Percentiles rank a stretch among this genome's conserved stretches.
phyloP scores from a whole-genome alignment of 2,888 invertebrate species.

The Cremastobaeus sp. region DNA sequence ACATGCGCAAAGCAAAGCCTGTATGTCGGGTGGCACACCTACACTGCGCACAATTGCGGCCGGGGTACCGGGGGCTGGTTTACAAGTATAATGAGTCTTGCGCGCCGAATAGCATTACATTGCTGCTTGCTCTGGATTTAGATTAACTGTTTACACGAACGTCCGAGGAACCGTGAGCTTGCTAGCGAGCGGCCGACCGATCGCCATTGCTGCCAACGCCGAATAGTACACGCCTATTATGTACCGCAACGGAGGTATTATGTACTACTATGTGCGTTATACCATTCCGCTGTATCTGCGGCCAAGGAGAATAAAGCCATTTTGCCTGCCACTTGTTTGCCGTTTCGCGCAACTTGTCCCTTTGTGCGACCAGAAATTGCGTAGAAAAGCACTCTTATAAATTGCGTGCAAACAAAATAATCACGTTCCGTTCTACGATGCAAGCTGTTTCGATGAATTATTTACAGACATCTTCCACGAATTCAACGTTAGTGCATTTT shows the following conservation, averaged over 20 bases:
- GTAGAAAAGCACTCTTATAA: conserved; percentile 40
- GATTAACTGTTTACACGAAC: conserved; percentile 55
- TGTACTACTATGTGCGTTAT: conserved; percentile 49
- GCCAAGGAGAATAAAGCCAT: conserved; percentile 57
- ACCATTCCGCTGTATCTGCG: conserved; percentile 43
- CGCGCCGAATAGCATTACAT: conserved; percentile 78
- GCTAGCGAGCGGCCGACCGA: conserved; percentile 64
- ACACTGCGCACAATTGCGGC: conserved; percentile 68
- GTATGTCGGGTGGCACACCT: conserved; percentile 58
- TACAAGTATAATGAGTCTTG: conserved; percentile 79
- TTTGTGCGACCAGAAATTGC: conserved; percentile 33
- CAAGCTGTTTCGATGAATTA: conserved; percentile 35
- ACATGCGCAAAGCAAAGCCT: conserved; percentile 39
- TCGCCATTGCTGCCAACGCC: conserved; percentile 67
- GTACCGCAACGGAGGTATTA: conserved; percentile 42
- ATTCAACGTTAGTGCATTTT: conserved; percentile 35
- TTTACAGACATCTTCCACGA: conserved; percentile 46
- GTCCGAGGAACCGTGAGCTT: conserved; percentile 56
- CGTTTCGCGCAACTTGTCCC: conserved; percentile 48
- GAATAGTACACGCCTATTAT: conserved; percentile 61
- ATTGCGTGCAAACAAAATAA: conserved; percentile 47
- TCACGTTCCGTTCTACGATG: conserved; percentile 17
- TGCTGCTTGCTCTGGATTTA: conserved; percentile 78
- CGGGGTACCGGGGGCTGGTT: conserved; percentile 75
- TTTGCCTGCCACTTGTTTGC: conserved; percentile 59